Evolutionary conservation across 2,888 invertebrate genomes (phyloP).

Genomic region (Trimorus sp.): DNA sequence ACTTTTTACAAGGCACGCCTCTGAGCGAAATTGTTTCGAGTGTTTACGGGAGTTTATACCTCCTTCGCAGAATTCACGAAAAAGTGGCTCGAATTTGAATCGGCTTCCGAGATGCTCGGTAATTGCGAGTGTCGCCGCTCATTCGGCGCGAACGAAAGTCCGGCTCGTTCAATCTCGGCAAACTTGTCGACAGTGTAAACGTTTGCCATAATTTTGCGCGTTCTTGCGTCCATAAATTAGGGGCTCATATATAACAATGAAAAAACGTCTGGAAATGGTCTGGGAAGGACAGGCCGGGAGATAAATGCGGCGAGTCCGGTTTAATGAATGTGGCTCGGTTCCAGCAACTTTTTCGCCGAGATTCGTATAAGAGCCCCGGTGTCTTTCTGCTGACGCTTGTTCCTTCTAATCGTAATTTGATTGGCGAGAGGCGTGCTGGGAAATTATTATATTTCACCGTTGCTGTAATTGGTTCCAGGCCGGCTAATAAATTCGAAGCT

Average conservation of each 20-base stretch:
- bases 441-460: constrained; percentile 55
- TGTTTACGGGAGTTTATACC: no score
- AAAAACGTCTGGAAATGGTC: constrained; percentile 62
- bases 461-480: constrained; percentile 26
- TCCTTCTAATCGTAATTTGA: constrained; percentile 63
- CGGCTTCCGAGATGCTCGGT: no score
- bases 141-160: no score
- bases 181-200: neutral
- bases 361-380: constrained; percentile 51
- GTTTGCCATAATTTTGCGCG: constrained; percentile 4
- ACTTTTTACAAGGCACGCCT: no score
- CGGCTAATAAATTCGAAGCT: constrained; percentile 25
- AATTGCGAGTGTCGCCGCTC: no score
- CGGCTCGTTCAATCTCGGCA: neutral
- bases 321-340: constrained; percentile 65
- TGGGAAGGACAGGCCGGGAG: constrained; percentile 59
- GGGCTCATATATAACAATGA: constrained; percentile 54
- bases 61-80: no score
- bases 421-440: constrained; percentile 53
- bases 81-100: no score
- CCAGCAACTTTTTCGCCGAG: constrained; percentile 63
- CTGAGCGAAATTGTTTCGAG: no score
- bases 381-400: constrained; percentile 59
- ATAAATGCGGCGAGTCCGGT: constrained; percentile 60
- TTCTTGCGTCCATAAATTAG: constrained; percentile 47